Base-by-base conservation (phyloP, 2,797 vertebrate species). In the Acipenser oxyrinchus region DNA sequence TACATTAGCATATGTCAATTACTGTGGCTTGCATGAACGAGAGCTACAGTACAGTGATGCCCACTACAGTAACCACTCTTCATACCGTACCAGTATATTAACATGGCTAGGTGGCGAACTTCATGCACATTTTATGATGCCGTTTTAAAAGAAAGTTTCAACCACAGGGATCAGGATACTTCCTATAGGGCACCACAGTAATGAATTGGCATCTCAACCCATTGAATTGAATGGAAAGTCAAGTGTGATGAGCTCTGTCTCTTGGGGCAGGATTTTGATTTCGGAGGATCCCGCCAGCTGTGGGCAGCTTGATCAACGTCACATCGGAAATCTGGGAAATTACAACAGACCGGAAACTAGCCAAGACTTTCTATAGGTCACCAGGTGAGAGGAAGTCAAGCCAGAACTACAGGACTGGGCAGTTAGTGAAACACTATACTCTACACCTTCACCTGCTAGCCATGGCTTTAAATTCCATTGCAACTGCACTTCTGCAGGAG, bases 281-380 rank as follows among this genome's bases (percentile, higher is more conserved):
- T 89, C 84, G 92, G 51, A 84, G 92, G 69, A 75, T 93, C 13
- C 92, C 92, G 1, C 91, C 90, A 0, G 92, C 82, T 60, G 80
- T 89, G 48, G 93, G 92, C 4, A 85, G 89, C 71, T 78, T 87
- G 70, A 75, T 94, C 69, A 88, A 93, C 49, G 82, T 92, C 70
- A 83, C 88, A 0, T 88, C 83, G 69, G 92, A 94, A 71, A 87
- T 93, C 59, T 80, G 85, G 77, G 85, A 92, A 10, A 69, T 93
- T 75, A 92, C 93, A 0, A 91, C 84, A 0, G 91, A 94, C 70
- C 86, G 72, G 73, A 92, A 87, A 76, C 80, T 95, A 76, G 88
- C 83, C 51, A 82, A 75, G 65, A 94, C 92, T 51, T 94, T 95
- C 75, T 94, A 91, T 66, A 88, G 73, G 62, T 95, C 93, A 10